Conservation (phyloP, 2,797 vertebrate species). For the Eptatretus atami region DNA sequence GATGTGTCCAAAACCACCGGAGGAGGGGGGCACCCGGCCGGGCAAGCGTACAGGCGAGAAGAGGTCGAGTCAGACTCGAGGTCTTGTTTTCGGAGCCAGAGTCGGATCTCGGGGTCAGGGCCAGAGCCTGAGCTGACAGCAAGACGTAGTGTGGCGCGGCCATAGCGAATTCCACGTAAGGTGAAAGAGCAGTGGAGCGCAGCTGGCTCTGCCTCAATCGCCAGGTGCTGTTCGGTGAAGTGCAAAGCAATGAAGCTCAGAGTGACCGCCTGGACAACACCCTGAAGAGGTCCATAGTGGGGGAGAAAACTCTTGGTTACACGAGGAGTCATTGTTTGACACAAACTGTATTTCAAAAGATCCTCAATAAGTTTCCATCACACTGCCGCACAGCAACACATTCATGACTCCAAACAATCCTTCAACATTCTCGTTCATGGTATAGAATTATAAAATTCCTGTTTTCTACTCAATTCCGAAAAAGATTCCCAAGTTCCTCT, state of each 20-base stretch:
- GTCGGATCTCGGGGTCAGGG: constrained; percentile 54
- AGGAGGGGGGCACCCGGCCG: constrained; percentile 51
- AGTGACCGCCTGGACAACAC: constrained; percentile 66
- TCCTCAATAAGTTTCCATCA: too few relatives aligned
- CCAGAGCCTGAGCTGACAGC: constrained; percentile 17
- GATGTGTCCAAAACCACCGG: constrained; percentile 27
- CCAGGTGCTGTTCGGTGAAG: constrained; percentile 90
- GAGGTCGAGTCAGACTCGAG: constrained; percentile 17
- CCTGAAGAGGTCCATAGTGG: constrained; percentile 15
- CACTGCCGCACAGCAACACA: too few relatives aligned
- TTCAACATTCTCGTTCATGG: too few relatives aligned
- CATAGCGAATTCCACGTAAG: constrained; percentile 59
- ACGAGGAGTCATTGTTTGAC: too few relatives aligned
- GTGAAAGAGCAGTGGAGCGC: constrained; percentile 88
- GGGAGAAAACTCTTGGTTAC: too few relatives aligned
- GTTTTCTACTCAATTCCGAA: too few relatives aligned
- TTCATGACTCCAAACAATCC: too few relatives aligned
- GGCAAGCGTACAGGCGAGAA: constrained; percentile 45
- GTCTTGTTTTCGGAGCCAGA: constrained; percentile 54
- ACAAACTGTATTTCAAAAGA: too few relatives aligned
- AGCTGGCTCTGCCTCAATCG: constrained; percentile 72
- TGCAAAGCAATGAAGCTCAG: constrained; percentile 85
- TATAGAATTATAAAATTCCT: too few relatives aligned
- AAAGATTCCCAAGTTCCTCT: too few relatives aligned
- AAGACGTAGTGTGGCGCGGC: constrained; percentile 50